These are phyloP conservation scores for Clarias magur DNA, from an alignment of 2,113 vertebrate genomes.

Conservation along the genomic window DNA sequence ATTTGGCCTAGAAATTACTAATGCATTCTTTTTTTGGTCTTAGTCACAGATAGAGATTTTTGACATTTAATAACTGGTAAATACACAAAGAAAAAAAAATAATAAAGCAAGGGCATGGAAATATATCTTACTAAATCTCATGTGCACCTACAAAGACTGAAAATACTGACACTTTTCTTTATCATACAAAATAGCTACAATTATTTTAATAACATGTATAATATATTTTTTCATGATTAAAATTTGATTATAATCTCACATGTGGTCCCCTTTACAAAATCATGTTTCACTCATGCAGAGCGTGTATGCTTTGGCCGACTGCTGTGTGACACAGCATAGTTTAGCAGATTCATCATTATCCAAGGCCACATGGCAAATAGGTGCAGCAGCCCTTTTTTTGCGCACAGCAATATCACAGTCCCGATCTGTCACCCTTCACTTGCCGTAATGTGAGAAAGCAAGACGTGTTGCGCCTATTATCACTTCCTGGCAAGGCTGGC, in stretches of 20 bases:
- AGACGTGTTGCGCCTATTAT: constrained; percentile 88
- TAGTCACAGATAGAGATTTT: background rate
- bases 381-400: constrained; percentile 64
- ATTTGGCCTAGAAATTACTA: constrained; percentile 19
- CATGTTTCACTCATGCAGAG: background rate
- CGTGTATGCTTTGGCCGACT: constrained; percentile 26
- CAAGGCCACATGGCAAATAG: constrained; percentile 61
- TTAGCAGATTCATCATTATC: constrained; percentile 68
- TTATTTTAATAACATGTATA: background rate
- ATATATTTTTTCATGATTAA: background rate
- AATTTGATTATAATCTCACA: background rate
- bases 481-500: constrained; percentile 80
- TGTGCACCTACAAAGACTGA: background rate
- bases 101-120: background rate
- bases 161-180: background rate
- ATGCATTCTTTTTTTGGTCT: background rate
- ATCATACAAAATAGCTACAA: background rate
- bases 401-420: constrained; percentile 81
- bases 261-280: background rate
- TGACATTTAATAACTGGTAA: background rate
- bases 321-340: constrained; percentile 54
- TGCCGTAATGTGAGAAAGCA: constrained; percentile 84
- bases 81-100: background rate
- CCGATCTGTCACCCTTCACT: constrained; percentile 81
- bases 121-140: background rate